Evolutionary conservation across 2,797 vertebrate species (phyloP).

Genomic region (Morus bassanus): DNA sequence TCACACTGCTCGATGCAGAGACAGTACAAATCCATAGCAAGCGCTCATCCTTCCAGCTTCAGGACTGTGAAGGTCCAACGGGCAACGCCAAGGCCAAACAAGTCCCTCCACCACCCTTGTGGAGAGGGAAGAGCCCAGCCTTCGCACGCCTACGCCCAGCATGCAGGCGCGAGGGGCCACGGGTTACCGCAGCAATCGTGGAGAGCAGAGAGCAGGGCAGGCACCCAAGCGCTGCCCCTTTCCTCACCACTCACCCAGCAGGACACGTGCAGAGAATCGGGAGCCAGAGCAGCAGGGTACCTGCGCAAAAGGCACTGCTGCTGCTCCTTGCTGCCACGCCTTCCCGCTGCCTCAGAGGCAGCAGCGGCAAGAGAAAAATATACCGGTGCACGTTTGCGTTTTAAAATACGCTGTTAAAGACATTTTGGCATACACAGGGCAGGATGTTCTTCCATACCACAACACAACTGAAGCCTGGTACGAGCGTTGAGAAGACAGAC

Average conservation of each 20-base stretch:
- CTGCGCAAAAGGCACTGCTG: not conserved
- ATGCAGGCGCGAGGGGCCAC: not conserved
- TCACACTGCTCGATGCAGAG: not conserved
- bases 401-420: not conserved
- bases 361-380: not conserved
- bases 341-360: not conserved
- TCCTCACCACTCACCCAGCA: not conserved
- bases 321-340: not conserved
- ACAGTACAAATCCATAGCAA: fast-evolving
- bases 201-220: no score
- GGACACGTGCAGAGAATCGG: fast-evolving
- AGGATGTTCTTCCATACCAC: not conserved
- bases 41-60: not conserved
- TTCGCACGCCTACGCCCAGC: not conserved
- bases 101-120: no score
- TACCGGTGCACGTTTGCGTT: fast-evolving
- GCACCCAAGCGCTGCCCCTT: fast-evolving
- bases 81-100: not conserved
- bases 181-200: fast-evolving
- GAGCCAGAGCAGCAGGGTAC: not conserved
- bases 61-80: fast-evolving
- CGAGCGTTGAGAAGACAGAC: fast-evolving
- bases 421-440: fast-evolving
- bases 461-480: not conserved
- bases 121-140: not conserved